Base-by-base conservation (phyloP, 2,888 invertebrate species). In the Ophraella communa region DNA sequence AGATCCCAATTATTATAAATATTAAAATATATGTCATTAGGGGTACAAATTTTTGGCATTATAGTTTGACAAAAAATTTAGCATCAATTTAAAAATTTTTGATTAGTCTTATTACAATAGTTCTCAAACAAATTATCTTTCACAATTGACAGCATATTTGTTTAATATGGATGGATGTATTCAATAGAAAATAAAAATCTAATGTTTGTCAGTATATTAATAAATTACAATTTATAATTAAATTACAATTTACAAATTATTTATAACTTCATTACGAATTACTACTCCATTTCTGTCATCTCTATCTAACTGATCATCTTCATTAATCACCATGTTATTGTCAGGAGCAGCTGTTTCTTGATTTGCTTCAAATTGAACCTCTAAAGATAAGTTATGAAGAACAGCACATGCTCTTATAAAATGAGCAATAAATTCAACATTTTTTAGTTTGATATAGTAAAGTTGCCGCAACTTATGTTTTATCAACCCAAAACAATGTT, bases 401-500 rank as follows among this genome's bases (percentile, higher is more conserved):
- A 57, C 57, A 51, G 53, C 51, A 44, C 20, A 21, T n/a, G 64
- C 66, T 60, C 64, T 24, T 24, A 64, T 66, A 17, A 66, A 61
- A 51, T n/a, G n/a, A n/a, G n/a, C n/a, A n/a, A n/a, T n/a, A n/a
- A n/a, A n/a, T n/a, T n/a, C n/a, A n/a, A n/a, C n/a, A n/a, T n/a
- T n/a, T n/a, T n/a, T n/a, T n/a, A n/a, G n/a, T n/a, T 66, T 64
- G 5, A 64, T 10, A 45, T 66, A 60, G 27, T 60, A 64, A 0
- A 66, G 39, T 17, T 66, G 64, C 8, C 61, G 39, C 21, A 66
- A 66, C 44, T 52, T 61, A 52, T 64, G 64, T 44, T 64, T 64
- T 10, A 64, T n/a, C 4, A 64, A 1, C 1, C 64, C 63, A 52
- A 66, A 66, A 45, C 64, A 64, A n/a, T 64, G 54, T 23, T 64